A percentile compares a stretch with the other conserved stretches of the same genome.
These are phyloP conservation scores for Zhuqinia jingwanae DNA, from an alignment of 2,888 invertebrate genomes.

Conservation along the genomic window DNA sequence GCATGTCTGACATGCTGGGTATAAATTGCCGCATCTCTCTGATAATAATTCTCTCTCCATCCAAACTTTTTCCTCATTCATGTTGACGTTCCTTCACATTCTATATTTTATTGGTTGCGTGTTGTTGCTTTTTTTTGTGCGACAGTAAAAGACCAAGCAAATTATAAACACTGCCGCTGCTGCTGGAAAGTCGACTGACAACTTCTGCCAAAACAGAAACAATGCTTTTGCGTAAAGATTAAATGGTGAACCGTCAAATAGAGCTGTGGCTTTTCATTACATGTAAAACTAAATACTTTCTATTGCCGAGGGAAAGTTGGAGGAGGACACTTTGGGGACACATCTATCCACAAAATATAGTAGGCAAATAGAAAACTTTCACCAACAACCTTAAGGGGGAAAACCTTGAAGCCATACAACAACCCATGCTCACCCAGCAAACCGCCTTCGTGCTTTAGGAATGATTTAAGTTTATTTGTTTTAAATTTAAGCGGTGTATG, in stretches of 20 bases:
- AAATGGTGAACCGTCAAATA: conserved; percentile 55
- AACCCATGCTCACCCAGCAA: not conserved
- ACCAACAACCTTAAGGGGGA: not conserved
- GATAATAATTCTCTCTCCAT: conserved; percentile 13
- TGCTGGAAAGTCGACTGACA: conserved; percentile 6
- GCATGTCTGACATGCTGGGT: not conserved
- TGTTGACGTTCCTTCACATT: conserved; percentile 4
- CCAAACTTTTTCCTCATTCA: conserved; percentile 15
- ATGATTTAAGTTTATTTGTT: conserved; percentile 41
- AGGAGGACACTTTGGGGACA: conserved; percentile 12
- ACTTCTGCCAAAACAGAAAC: conserved; percentile 55
- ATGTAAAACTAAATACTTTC: conserved; percentile 27
- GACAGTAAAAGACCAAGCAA: not conserved
- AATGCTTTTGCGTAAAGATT: conserved; percentile 35
- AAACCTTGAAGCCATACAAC: conserved; percentile 33
- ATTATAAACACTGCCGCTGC: too few relatives aligned
- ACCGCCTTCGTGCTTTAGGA: conserved; percentile 54
- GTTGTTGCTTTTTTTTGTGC: not conserved
- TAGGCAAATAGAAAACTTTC: not conserved
- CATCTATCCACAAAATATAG: conserved; percentile 22
- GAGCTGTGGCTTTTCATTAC: conserved; percentile 23
- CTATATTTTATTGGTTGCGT: not conserved
- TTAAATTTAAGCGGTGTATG: not conserved
- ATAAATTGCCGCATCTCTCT: conserved; percentile 47
- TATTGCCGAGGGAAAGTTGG: conserved; percentile 24